Percentiles rank a stretch among this genome's conserved stretches.
These are phyloP conservation scores for Selene dorsalis DNA, from an alignment of 2,797 vertebrate species.

Conservation along the genomic window DNA sequence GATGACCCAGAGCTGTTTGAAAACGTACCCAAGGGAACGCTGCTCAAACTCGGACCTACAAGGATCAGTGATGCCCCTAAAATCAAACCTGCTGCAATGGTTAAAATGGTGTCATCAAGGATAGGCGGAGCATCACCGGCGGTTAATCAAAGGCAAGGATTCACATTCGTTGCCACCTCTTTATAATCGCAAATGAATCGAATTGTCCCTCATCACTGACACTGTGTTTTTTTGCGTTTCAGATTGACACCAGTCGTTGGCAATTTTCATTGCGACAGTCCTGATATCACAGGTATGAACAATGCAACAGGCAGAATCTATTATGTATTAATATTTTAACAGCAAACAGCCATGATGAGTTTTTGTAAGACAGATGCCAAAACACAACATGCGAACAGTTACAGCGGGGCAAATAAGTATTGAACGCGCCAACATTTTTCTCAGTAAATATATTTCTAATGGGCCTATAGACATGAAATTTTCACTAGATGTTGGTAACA, in stretches of 20 bases:
- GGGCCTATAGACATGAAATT: too few species aligned
- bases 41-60: constrained; percentile 61
- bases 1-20: constrained; percentile 95
- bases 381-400: not conserved
- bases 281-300: constrained; percentile 54
- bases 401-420: too few species aligned
- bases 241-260: constrained; percentile 50
- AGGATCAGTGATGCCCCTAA: constrained; percentile 48
- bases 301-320: not conserved
- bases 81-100: not conserved
- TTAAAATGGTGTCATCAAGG: not conserved
- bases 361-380: not conserved
- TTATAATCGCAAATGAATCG: not conserved
- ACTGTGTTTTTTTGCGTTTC: constrained; percentile 53
- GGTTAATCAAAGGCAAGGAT: constrained; percentile 52
- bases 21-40: constrained; percentile 59
- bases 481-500: too few species aligned
- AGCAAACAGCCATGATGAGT: too few species aligned
- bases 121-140: not conserved
- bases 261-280: not conserved
- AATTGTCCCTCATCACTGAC: not conserved
- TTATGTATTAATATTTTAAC: not conserved
- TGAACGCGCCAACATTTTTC: too few species aligned
- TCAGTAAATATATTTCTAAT: too few species aligned
- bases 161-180: constrained; percentile 5